phyloP scores from a whole-genome alignment of 2,797 vertebrate species.

The Tamandua tetradactyla region DNA sequence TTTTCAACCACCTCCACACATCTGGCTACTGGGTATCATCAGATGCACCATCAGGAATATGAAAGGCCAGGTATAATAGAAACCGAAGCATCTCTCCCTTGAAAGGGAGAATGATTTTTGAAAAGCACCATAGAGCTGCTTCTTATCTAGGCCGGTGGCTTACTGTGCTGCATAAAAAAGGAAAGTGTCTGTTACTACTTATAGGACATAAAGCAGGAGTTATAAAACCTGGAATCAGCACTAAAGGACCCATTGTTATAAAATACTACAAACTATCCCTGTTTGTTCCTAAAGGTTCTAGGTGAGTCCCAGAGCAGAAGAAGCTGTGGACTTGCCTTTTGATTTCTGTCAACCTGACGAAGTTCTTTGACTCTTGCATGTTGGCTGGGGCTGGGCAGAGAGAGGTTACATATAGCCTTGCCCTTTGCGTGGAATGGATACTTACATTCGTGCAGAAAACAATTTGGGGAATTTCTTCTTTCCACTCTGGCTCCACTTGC shows the following conservation, averaged over 20 bases:
- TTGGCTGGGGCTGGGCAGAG: neutral
- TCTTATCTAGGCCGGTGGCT: conserved; percentile 41
- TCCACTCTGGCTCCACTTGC: neutral
- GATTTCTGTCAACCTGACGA: neutral
- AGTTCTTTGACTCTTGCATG: neutral
- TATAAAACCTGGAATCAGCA: conserved; percentile 54
- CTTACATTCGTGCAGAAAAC: neutral
- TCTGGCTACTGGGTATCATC: conserved; percentile 30
- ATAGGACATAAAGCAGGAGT: conserved; percentile 54
- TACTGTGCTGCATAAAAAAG: conserved; percentile 9
- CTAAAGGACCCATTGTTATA: conserved; percentile 40
- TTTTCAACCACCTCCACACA: conserved; percentile 39
- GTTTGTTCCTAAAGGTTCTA: neutral
- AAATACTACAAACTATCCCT: conserved; percentile 44
- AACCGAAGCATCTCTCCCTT: conserved; percentile 46
- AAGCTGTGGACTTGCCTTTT: neutral
- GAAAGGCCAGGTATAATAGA: conserved; percentile 61
- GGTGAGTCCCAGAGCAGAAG: neutral
- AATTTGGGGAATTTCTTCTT: conserved; percentile 8
- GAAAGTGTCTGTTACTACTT: conserved; percentile 52
- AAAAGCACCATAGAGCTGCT: conserved; percentile 31
- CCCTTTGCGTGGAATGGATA: neutral
- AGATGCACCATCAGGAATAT: conserved; percentile 19
- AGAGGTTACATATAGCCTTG: neutral
- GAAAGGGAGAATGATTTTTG: conserved; percentile 40